Base-by-base conservation (phyloP, 2,888 invertebrate species). In the Hydrotaea cyrtoneurina region DNA sequence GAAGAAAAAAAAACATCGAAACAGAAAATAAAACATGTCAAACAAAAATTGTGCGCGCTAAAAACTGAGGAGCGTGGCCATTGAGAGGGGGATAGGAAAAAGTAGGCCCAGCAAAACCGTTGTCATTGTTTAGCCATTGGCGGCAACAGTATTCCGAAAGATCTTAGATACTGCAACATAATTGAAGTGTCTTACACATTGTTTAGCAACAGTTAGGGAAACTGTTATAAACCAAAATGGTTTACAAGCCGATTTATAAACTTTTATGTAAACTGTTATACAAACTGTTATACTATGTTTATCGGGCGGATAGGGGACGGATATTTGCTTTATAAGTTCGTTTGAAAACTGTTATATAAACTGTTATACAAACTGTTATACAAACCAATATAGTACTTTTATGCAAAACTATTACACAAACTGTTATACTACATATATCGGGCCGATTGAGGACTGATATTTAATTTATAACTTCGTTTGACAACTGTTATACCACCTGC, bases 31-130 rank as follows among this genome's bases (percentile, higher is more conserved):
- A 76, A 80, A 59, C 59, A 59, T 59, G 59, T 23, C 21, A 23
- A 15, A 59, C 23, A 15, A 59, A 59, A 55, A 19, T 19, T 85
- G 79, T 82, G 78, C 81, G 81, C 79, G 79, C 79, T 81, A 79
- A 77, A 69, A 76, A 8, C 8, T 13, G 7, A 83, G 36, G n/a
- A 71, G 71, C 80, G 83, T 78, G 80, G 62, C 17, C 13, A 1
- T 21, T 26, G 39, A 4, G 59, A 0, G 31, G 77, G 78, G 23
- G 39, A 39, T 3, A 19, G 26, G 3, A 17, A 23, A 11, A 21
- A 73, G 66, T 17, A 7, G 2, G 31, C 31, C 31, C 31, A 31
- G n/a, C n/a, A n/a, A n/a, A n/a, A n/a, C n/a, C n/a, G n/a, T n/a
- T n/a, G n/a, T n/a, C n/a, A n/a, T n/a, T n/a, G n/a, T n/a, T n/a